Evolutionary conservation across 2,113 vertebrate genomes (phyloP), one percentile per base, ranked within the genome.

Genomic region (Todiramphus chloris): DNA sequence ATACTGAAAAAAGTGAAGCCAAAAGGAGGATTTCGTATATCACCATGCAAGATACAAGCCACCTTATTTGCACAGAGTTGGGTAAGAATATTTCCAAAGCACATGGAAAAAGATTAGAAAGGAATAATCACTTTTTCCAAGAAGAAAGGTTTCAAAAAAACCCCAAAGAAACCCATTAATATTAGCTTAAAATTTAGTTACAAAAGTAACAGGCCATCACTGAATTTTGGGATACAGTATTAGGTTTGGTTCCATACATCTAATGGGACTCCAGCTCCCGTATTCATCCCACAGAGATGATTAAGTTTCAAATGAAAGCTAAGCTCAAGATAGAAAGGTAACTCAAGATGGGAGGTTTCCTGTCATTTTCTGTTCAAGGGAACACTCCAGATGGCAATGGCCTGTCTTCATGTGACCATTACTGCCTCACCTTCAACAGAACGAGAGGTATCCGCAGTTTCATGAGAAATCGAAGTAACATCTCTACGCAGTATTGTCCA

Each of bases 401-500:
- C 35, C 39, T 87, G 62, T 85, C 81, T 86, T 63, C 48, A 75
- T 24, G 88, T 46, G 30, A 86, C 73, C 27, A 11, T 84, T 60
- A 89, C 83, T 90, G 56, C 90, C 90, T 96, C 93, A 94, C 76
- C 85, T 96, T 90, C 39, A 67, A 64, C 39, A 78, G 60, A 81
- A 59, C 33, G 59, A 92, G 75, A 80, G 35, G 83, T 72, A 78
- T 87, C 68, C 11, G 1, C 15, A 1, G 82, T 63, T 83, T 93
- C 31, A 24, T 13, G 56, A 75, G 33, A 85, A 50, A 76, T 9
- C 1, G 0, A 74, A 94, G 87, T 43, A 87, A 84, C 66, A 87
- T n/a, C 83, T 96, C 69, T 93, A 43, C 0, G 30, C 73, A 87
- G 72, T 37, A 83, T 10, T 78, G 55, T 80, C 90, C 75, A 68